Conservation (phyloP, 2,113 vertebrate species). For the Phylloscopus whistleri region DNA sequence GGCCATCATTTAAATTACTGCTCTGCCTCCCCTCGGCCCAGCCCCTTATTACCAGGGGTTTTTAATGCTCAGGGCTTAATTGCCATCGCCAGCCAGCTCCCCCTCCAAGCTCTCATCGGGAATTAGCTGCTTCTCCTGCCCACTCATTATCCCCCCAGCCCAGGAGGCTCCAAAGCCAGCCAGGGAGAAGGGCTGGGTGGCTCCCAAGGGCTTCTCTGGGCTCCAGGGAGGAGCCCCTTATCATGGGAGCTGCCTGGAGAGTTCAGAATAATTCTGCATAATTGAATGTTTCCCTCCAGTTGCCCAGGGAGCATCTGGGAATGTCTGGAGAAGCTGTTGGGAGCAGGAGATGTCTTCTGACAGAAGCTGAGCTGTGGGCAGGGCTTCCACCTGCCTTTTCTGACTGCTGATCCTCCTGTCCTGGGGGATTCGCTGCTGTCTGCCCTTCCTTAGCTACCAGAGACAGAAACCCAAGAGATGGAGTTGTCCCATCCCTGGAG, state of each 20-base stretch:
- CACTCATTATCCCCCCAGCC: neutral
- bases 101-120: constrained; percentile 10
- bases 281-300: neutral
- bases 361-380: accelerated
- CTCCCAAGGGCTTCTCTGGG: neutral
- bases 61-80: constrained; percentile 72
- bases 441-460: accelerated
- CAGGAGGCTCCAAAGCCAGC: neutral
- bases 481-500: neutral
- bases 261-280: accelerated
- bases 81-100: neutral
- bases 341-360: neutral
- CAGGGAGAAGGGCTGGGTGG: neutral
- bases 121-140: constrained; percentile 56
- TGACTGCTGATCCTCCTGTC: neutral
- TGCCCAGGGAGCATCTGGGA: neutral
- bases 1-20: constrained; percentile 71
- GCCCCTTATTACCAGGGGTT: constrained; percentile 65
- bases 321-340: neutral
- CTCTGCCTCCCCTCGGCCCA: constrained; percentile 64
- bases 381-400: neutral
- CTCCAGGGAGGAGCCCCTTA: neutral
- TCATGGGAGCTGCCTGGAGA: neutral
- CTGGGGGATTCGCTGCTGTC: neutral
- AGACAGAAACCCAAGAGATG: accelerated